Percentiles rank a stretch among this genome's conserved stretches.
These are phyloP conservation scores for Astropecten irregularis DNA, from an alignment of 53 echinoderm and acorn worm genomes.

Conservation along the genomic window DNA sequence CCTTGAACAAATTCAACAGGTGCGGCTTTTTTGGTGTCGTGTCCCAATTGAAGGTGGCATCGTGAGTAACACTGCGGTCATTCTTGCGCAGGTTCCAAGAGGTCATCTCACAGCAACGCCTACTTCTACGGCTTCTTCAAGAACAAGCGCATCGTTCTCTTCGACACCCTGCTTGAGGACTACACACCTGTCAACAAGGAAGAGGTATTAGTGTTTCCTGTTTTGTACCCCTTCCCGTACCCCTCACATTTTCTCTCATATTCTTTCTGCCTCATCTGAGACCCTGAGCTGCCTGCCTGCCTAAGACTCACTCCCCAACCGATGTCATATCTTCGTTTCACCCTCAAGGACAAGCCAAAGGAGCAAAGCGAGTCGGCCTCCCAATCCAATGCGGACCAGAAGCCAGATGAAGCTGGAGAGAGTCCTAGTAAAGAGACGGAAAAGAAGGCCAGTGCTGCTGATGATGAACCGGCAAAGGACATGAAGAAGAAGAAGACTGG, in stretches of 20 bases:
- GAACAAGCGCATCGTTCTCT: slow-evolving; percentile 95
- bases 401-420: background rate
- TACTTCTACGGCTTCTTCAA: slow-evolving; percentile 99
- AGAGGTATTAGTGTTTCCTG: background rate
- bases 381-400: background rate
- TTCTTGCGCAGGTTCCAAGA: slow-evolving; percentile 98
- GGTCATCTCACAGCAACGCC: slow-evolving; percentile 99
- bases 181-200: slow-evolving; percentile 72
- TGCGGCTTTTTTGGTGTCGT: too few species aligned
- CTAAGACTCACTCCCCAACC: too few species aligned
- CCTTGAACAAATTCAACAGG: too few species aligned
- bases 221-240: too few species aligned
- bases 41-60: too few species aligned
- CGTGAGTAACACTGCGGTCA: too few species aligned
- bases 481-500: slow-evolving; percentile 83
- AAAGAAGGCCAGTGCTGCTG: background rate
- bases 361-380: background rate
- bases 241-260: too few species aligned
- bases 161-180: slow-evolving; percentile 96
- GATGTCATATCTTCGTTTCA: too few species aligned
- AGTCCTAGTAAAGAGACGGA: background rate
- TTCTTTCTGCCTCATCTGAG: too few species aligned
- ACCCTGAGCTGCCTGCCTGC: too few species aligned
- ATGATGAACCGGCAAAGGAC: background rate
- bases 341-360: slow-evolving; percentile 27